Evolutionary conservation across 2,113 vertebrate genomes (phyloP), one percentile per base, ranked within the genome.

Genomic region (Lagopus leucura): DNA sequence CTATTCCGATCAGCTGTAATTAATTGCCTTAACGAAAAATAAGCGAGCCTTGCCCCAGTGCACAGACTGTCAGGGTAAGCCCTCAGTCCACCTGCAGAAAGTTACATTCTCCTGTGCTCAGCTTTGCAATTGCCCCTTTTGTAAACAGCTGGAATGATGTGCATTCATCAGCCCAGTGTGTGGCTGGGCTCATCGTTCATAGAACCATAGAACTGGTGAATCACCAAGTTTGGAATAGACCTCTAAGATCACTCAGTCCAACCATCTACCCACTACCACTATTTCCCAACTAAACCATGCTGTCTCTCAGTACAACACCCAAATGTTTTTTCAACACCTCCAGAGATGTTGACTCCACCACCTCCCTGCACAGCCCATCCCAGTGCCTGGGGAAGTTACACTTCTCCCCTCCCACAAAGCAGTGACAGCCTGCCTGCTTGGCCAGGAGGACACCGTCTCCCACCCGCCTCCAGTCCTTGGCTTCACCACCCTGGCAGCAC

Each of bases 81-180:
- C 17, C 36, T 57, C 24, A 45, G 3, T 5, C 17, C 20, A 34
- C 21, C 28, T 43, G 24, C 10, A 91, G 67, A 45, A 60, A 18
- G 19, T 27, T 21, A 20, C 14, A 16, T 13, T 13, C 0, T 1
- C 11, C 32, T 50, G 27, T 25, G 5, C n/a, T 76, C 19, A 50
- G 22, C 36, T 72, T 43, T 60, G 34, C 34, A 60, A 25, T 20
- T 70, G 43, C 18, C 18, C 11, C 27, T 15, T 5, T 27, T 32
- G 11, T 32, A 57, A 91, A 17, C 18, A 80, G 40, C 19, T 63
- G 60, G 65, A 28, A 20, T 40, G 25, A 9, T 19, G 15, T 61
- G n/a, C 34, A 19, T 13, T 76, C 43, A 38, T 38, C 38, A 38
- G 38, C 74, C 43, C 40, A 5, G 40, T 34, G 30, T 5, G 61